Conservation (phyloP, 2,888 invertebrate genomes). For the Drosophila longiperda region DNA sequence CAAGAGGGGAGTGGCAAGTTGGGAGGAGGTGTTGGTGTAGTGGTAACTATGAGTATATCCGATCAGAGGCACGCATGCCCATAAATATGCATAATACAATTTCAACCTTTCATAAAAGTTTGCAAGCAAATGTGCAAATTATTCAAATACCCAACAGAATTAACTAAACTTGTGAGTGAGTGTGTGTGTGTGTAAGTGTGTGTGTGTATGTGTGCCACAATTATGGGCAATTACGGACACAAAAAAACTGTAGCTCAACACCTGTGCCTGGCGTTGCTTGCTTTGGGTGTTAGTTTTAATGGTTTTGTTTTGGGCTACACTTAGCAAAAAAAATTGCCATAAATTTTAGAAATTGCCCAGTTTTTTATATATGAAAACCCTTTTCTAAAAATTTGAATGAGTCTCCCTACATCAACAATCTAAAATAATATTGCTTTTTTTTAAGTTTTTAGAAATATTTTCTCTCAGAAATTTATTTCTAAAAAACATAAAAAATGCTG, state of each 20-base stretch:
- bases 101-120: constrained; percentile 77
- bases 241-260: constrained; percentile 34
- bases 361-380: background rate
- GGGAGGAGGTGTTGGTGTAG: background rate
- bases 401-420: background rate
- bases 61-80: constrained; percentile 49
- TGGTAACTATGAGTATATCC: constrained; percentile 22
- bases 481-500: rapidly evolving
- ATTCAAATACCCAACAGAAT: constrained; percentile 74
- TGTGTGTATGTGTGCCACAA: constrained; percentile 46
- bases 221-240: constrained; percentile 76
- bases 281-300: constrained; percentile 54
- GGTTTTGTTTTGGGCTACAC: constrained; percentile 52
- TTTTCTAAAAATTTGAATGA: background rate
- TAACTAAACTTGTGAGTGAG: constrained; percentile 42
- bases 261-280: constrained; percentile 8
- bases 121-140: constrained; percentile 79
- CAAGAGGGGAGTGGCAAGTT: background rate
- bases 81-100: constrained; percentile 79
- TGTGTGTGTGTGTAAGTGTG: constrained; percentile 23
- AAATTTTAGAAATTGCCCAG: rapidly evolving
- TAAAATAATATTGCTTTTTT: background rate
- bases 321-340: background rate
- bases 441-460: background rate
- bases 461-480: background rate